Conservation (phyloP, 2,797 vertebrate genomes). For the Glossophaga mutica region DNA sequence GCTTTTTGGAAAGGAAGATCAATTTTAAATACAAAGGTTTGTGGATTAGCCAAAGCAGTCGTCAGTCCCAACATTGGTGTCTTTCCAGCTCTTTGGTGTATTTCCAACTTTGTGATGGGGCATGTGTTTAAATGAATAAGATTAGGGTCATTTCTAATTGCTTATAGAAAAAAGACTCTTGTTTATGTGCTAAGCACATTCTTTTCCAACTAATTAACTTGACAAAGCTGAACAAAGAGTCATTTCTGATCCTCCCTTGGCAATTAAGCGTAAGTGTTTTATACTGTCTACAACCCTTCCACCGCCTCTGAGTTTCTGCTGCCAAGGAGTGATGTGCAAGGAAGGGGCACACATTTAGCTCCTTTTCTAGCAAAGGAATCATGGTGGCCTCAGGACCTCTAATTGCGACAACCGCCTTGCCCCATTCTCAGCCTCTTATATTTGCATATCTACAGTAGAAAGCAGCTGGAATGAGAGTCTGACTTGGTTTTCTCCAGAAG, state of each 20-base stretch:
- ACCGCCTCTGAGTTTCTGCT: not conserved
- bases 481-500: not conserved
- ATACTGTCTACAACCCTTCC: conserved; percentile 19
- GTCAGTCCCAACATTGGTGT: conserved; percentile 47
- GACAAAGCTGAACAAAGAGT: conserved; percentile 71
- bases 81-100: conserved; percentile 60
- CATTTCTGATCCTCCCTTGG: conserved; percentile 71
- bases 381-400: rapidly evolving
- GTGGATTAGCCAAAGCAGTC: conserved; percentile 51
- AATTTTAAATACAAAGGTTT: conserved; percentile 46
- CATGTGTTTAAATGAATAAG: conserved; percentile 62
- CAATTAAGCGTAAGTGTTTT: conserved; percentile 69
- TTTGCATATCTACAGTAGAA: not conserved
- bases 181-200: conserved; percentile 73
- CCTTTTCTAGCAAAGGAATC: not conserved
- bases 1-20: conserved; percentile 33
- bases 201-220: conserved; percentile 76
- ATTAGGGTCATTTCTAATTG: conserved; percentile 73
- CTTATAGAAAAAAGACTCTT: conserved; percentile 70
- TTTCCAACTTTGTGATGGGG: conserved; percentile 10
- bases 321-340: not conserved
- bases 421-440: not conserved
- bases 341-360: rapidly evolving
- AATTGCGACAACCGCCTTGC: not conserved
- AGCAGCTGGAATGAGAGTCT: not conserved